phyloP scores from a whole-genome alignment of 2,888 invertebrate genomes.

The Aphidoletes aphidimyza region DNA sequence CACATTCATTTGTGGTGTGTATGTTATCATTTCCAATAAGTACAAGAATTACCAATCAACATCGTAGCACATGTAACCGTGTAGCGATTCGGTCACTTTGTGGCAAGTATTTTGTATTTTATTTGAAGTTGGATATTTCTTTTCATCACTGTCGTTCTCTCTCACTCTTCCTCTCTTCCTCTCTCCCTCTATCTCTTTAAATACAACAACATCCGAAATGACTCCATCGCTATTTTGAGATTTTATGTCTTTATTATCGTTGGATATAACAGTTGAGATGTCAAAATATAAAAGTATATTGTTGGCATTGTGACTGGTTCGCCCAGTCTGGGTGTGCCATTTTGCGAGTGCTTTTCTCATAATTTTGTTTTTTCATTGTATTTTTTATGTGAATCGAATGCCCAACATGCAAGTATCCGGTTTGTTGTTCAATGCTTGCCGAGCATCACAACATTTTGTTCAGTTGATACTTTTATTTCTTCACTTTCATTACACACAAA shows the following conservation, averaged over 20 bases:
- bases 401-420: background rate
- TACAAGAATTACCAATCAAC: constrained; percentile 13
- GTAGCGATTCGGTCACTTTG: background rate
- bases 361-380: constrained; percentile 51
- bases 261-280: constrained; percentile 4
- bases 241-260: constrained; percentile 29
- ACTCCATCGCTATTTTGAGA: background rate
- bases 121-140: no score
- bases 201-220: background rate
- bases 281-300: constrained; percentile 45
- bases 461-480: background rate
- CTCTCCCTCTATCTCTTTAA: no score
- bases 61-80: background rate
- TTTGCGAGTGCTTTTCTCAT: background rate
- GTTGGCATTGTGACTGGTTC: background rate
- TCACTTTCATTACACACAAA: background rate
- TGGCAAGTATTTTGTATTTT: background rate
- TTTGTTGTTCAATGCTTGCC: no score
- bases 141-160: background rate
- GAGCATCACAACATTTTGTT: background rate
- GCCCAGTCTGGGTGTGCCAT: background rate
- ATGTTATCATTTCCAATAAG: constrained; percentile 39
- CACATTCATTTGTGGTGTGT: constrained; percentile 18
- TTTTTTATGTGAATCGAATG: constrained; percentile 30
- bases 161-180: no score